Evolutionary conservation across 2,797 vertebrate species (phyloP).

Genomic region (Microhierax caerulescens): DNA sequence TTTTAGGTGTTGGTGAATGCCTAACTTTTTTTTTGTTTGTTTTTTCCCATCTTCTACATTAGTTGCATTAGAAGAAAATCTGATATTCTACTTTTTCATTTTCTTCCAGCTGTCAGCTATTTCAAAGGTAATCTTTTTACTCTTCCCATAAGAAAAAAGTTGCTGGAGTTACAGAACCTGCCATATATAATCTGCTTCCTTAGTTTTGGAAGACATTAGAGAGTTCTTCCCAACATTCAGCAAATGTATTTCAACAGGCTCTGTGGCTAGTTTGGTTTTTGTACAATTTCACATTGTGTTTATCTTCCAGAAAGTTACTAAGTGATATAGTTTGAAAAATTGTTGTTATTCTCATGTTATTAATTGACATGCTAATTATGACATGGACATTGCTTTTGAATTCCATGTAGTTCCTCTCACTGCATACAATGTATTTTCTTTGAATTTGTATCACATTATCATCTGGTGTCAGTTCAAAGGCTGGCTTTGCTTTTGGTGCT

Average conservation of each 20-base stretch:
- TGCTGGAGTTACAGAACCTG: not conserved
- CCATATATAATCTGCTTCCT: not conserved
- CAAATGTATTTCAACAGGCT: not conserved
- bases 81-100: not conserved
- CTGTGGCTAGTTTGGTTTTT: not conserved
- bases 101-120: not conserved
- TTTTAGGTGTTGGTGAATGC: not conserved
- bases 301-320: not conserved
- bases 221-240: not conserved
- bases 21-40: not conserved
- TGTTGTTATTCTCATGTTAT: not conserved
- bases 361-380: not conserved
- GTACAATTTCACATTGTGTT: not conserved
- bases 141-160: not conserved
- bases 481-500: not conserved
- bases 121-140: not conserved
- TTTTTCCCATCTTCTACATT: not conserved
- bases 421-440: not conserved
- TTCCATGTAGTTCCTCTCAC: not conserved
- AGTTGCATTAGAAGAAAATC: not conserved
- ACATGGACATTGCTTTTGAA: not conserved
- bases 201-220: not conserved
- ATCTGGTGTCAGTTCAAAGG: constrained; percentile 5
- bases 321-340: not conserved
- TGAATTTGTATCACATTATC: not conserved